These are phyloP conservation scores for Nemurella pictetii DNA, from an alignment of 2,888 invertebrate species.

Conservation along the genomic window DNA sequence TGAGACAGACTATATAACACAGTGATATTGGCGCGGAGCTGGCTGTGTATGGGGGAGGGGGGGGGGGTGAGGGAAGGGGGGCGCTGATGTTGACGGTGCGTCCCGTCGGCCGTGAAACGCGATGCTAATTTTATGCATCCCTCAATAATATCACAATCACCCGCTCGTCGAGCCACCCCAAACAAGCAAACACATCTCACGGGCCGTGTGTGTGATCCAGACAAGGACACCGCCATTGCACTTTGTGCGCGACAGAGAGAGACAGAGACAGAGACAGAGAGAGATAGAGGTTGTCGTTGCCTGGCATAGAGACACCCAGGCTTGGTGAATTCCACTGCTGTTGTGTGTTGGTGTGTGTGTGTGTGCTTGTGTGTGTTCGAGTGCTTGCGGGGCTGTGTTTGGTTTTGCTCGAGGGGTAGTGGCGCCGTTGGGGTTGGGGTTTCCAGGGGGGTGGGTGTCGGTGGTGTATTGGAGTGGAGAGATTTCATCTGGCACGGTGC, in stretches of 20 bases:
- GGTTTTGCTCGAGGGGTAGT: no score
- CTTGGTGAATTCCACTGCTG: no score
- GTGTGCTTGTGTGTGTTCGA: no score
- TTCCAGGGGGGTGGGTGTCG: no score
- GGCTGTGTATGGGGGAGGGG: no score
- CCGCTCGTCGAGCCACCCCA: neutral
- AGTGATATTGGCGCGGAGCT: no score
- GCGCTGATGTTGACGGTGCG: slow-evolving; percentile 38
- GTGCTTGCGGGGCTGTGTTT: no score
- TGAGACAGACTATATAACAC: no score
- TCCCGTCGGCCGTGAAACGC: slow-evolving; percentile 35
- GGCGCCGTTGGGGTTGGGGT: no score
- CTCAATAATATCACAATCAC: slow-evolving; percentile 46
- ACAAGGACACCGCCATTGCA: neutral
- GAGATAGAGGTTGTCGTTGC: neutral
- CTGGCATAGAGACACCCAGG: slow-evolving; percentile 21
- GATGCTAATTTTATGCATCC: slow-evolving; percentile 39
- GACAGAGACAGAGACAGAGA: slow-evolving; percentile 26
- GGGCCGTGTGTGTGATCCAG: neutral
- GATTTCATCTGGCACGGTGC: neutral
- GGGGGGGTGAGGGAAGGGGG: no score
- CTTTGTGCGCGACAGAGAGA: neutral
- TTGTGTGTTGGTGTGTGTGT: no score
- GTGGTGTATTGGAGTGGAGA: neutral
- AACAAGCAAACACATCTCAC: slow-evolving; percentile 12